These are phyloP conservation scores for Danio choprae DNA, from an alignment of 2,797 vertebrate genomes.

Conservation along the genomic window DNA sequence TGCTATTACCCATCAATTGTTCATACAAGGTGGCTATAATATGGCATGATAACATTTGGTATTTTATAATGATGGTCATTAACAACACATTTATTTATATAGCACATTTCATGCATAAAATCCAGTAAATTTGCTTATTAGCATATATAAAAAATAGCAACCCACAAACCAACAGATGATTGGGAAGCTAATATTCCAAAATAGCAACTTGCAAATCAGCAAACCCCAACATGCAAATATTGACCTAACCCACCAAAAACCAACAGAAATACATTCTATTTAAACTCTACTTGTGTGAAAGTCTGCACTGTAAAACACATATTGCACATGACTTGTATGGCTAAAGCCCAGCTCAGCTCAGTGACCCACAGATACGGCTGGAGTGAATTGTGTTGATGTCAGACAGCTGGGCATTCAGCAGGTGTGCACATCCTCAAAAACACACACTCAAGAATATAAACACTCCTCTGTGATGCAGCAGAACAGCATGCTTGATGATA, in stretches of 20 bases:
- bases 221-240: background rate
- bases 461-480: background rate
- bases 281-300: background rate
- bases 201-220: background rate
- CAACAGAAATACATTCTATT: background rate
- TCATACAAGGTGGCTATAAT: no score
- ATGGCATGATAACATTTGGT: no score
- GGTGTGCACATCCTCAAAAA: conserved; percentile 12
- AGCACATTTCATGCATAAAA: background rate
- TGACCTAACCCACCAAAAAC: background rate
- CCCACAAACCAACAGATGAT: background rate
- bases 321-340: background rate
- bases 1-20: background rate
- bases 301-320: conserved; percentile 9
- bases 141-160: background rate
- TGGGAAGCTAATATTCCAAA: background rate
- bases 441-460: conserved; percentile 1
- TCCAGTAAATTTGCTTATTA: no score
- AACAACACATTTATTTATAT: background rate
- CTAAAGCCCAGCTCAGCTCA: background rate
- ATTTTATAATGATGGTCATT: background rate
- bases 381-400: conserved; percentile 3
- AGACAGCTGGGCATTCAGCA: conserved; percentile 21
- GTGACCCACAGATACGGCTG: background rate
- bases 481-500: background rate